Evolutionary conservation across 2,113 vertebrate species (phyloP).

Genomic region (Cinclus mexicanus): DNA sequence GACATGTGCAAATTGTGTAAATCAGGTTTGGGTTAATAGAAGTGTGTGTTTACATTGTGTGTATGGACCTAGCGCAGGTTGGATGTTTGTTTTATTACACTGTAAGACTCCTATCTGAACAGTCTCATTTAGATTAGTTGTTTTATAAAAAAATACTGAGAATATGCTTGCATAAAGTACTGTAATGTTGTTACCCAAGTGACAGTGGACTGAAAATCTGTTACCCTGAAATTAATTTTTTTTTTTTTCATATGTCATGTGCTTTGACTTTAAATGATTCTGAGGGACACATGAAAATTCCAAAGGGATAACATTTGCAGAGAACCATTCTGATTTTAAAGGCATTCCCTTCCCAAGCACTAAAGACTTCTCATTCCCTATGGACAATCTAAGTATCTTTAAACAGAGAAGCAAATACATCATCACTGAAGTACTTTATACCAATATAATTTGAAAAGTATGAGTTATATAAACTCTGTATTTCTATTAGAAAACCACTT

Average conservation of each 20-base stretch:
- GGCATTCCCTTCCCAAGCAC: neutral
- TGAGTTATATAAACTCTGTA: neutral
- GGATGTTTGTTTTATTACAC: neutral
- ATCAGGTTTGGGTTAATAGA: neutral
- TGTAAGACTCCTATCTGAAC: neutral
- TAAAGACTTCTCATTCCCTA: neutral
- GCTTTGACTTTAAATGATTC: neutral
- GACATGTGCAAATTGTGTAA: neutral
- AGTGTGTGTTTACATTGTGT: neutral
- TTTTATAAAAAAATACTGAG: neutral
- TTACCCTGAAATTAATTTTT: neutral
- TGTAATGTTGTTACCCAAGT: neutral
- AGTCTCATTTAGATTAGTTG: neutral
- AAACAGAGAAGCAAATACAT: neutral
- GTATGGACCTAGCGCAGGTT: neutral
- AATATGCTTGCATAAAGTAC: neutral
- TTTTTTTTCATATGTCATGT: neutral
- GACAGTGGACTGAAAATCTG: neutral
- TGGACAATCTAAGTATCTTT: neutral
- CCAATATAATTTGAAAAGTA: neutral
- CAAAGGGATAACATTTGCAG: neutral
- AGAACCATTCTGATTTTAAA: neutral
- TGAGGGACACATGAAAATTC: neutral
- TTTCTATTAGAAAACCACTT: constrained; percentile 69
- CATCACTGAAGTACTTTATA: neutral